phyloP scores from a whole-genome alignment of 1,140 invertebrate genomes.

The Drosophila erecta region DNA sequence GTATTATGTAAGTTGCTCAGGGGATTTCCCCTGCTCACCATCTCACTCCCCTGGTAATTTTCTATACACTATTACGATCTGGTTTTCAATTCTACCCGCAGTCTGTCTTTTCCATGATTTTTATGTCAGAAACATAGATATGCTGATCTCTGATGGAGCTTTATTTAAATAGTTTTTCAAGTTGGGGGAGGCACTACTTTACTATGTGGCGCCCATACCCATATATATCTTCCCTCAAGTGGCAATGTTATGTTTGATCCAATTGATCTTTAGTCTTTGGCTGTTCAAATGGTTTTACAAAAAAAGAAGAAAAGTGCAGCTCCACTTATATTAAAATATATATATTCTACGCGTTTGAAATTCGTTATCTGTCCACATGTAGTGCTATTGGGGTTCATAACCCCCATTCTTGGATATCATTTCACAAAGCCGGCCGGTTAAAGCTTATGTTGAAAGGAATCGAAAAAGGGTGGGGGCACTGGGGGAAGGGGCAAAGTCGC shows the following conservation, averaged over 20 bases:
- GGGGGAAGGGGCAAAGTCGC: background rate
- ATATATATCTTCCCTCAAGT: background rate
- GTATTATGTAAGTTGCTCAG: constrained; percentile 68
- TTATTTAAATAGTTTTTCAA: background rate
- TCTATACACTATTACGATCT: background rate
- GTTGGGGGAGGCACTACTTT: background rate
- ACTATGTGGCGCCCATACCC: background rate
- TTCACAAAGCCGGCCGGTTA: background rate
- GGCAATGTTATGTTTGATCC: background rate
- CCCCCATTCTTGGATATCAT: too few relatives aligned
- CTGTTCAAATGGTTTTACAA: too few relatives aligned
- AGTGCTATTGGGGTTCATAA: too few relatives aligned
- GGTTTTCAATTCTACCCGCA: background rate
- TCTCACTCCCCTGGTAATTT: background rate
- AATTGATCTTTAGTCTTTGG: background rate
- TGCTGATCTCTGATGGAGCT: too few relatives aligned
- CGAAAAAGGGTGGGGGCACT: background rate
- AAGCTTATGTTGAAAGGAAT: background rate
- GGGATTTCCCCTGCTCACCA: constrained; percentile 1
- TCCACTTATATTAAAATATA: too few relatives aligned
- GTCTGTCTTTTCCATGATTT: background rate
- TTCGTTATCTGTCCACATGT: too few relatives aligned
- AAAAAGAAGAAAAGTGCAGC: too few relatives aligned
- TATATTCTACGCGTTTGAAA: too few relatives aligned
- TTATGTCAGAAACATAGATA: too few relatives aligned